Base-by-base conservation (phyloP, 2,113 vertebrate species). In the Sinocyclocheilus maitianheensis region DNA sequence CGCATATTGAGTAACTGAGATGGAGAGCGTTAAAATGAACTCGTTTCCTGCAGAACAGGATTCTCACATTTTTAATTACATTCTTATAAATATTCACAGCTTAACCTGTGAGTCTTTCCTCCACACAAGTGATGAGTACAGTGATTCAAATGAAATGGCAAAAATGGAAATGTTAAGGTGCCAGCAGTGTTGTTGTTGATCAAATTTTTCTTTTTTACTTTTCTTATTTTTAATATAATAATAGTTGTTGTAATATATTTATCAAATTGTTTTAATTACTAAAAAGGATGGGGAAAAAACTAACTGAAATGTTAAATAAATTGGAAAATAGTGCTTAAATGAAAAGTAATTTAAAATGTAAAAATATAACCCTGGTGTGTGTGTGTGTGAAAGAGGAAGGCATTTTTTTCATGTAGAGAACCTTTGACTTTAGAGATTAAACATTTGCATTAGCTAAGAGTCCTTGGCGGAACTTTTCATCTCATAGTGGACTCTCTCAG, bases 391-490 rank as follows among this genome's bases (percentile, higher is more conserved):
- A n/a, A 46, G 13, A 76, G 22, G 10, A 11, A 75, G n/a, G 16
- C 30, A 37, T 71, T 71, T 20, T 34, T 55, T 71, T 60, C 11
- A 22, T 37, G 18, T 30, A 40, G 77, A 20, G 30, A 60, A 37
- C 18, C 53, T 78, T 34, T 60, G 26, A 77, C 18, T 67, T 81
- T 30, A 8, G 40, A 43, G 34, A 63, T 81, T 20, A 81, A 81
- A 67, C 40, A 67, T 81, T 48, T 81, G 30, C 79, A 67, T 81
- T 67, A 26, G 37, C 24, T 67, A 12, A 30, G 43, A 67, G 78
- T 81, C 58, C 60, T 62, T 63, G 60, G 65, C 6, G 1, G 40
- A 81, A 63, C 1, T 13, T 81, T 63, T 63, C 22, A 63, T 62
- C 58, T 81, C 37, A 43, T 18, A 30, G n/a, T 48, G 5, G 12